Conservation (phyloP, 1,140 invertebrate genomes). For the Meloidogyne hapla region DNA sequence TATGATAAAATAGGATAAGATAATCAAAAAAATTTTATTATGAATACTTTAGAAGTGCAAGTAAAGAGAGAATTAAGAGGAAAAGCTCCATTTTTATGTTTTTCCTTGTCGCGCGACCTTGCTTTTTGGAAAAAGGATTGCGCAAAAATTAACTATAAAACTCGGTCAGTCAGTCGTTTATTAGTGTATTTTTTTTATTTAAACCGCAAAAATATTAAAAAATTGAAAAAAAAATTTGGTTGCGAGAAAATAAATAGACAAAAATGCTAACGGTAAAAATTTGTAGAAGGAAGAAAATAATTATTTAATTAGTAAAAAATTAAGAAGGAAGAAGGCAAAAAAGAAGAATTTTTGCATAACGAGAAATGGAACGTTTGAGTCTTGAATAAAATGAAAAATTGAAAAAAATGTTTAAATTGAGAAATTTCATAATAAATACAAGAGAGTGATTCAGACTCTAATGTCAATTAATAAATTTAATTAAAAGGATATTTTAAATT, state of each 20-base stretch:
- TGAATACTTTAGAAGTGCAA: slow-evolving; percentile 2
- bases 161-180: neutral
- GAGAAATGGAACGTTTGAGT: no score
- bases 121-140: neutral
- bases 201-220: neutral
- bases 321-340: neutral
- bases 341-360: neutral
- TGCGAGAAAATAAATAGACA: neutral
- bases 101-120: neutral
- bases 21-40: neutral
- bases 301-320: neutral
- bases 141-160: neutral
- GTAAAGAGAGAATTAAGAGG: neutral
- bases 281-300: neutral
- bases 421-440: no score
- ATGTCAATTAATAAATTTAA: no score
- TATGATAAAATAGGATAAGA: neutral
- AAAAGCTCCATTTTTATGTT: neutral
- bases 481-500: no score
- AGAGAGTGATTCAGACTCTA: no score
- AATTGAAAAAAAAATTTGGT: neutral
- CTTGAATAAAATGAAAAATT: no score
- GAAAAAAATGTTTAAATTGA: no score
- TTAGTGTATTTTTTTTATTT: no score
- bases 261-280: neutral